A percentile compares a stretch with the other conserved stretches of the same genome.
Evolutionary conservation across 2,113 vertebrate species (phyloP).

Genomic region (Lampris megalopsis): DNA sequence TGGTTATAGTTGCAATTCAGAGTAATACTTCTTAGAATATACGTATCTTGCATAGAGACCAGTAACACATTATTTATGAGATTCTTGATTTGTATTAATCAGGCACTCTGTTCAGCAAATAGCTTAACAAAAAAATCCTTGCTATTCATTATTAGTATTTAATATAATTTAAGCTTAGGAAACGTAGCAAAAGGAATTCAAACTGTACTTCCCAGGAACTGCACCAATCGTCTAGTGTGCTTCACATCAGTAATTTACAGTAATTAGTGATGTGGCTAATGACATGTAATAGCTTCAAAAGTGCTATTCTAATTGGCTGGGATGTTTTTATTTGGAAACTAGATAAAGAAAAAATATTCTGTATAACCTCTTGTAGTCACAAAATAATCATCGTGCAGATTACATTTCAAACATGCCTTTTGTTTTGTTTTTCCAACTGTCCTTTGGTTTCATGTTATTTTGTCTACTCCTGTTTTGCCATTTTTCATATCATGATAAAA

Average conservation of each 20-base stretch:
- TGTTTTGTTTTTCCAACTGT: constrained; percentile 1
- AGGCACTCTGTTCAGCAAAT: constrained; percentile 49
- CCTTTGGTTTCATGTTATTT: background rate
- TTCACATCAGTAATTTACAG: constrained; percentile 30
- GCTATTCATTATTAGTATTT: constrained; percentile 19
- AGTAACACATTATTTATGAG: constrained; percentile 17
- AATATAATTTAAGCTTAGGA: constrained; percentile 25
- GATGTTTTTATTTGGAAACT: no score
- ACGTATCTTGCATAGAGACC: constrained; percentile 69
- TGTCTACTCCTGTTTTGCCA: background rate
- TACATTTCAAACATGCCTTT: constrained; percentile 8
- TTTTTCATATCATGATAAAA: background rate
- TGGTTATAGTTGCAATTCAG: constrained; percentile 37
- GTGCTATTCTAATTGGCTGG: background rate
- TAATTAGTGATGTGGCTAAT: background rate
- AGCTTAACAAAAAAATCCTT: constrained; percentile 39
- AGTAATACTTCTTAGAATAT: constrained; percentile 43
- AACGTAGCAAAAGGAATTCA: constrained; percentile 24
- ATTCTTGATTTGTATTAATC: constrained; percentile 30
- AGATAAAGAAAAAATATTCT: background rate
- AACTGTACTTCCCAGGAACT: background rate
- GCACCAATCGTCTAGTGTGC: constrained; percentile 13
- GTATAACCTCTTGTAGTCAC: constrained; percentile 1
- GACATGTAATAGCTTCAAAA: constrained; percentile 5
- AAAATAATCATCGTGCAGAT: constrained; percentile 37